These are phyloP conservation scores for Mycogona germanica DNA, from an alignment of 2,888 invertebrate genomes.

Conservation along the genomic window DNA sequence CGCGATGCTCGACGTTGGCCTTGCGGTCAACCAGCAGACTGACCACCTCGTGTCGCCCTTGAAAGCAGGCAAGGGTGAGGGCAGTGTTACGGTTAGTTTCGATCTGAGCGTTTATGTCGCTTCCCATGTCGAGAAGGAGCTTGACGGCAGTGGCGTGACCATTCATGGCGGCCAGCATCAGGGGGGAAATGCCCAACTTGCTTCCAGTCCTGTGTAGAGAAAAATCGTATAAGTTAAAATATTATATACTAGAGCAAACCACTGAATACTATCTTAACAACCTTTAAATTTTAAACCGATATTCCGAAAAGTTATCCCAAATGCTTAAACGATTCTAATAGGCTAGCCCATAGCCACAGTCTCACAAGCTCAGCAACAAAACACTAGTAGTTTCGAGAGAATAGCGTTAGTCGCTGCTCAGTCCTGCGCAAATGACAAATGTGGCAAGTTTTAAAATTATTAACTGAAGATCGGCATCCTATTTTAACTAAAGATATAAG, in stretches of 20 bases:
- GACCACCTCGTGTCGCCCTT: conserved; percentile 97
- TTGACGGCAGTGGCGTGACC: conserved; percentile 92
- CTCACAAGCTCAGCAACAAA: too few relatives aligned
- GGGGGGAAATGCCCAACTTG: conserved; percentile 93
- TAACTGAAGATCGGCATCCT: too few relatives aligned
- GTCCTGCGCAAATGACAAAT: too few relatives aligned
- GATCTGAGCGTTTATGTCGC: conserved; percentile 94
- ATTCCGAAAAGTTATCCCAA: too few relatives aligned
- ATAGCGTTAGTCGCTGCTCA: too few relatives aligned
- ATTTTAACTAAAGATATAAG: too few relatives aligned
- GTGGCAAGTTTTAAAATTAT: too few relatives aligned
- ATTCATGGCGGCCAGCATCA: conserved; percentile 99
- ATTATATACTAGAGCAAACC: conserved; percentile 11
- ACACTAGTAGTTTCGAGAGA: too few relatives aligned
- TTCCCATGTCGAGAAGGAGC: conserved; percentile 89
- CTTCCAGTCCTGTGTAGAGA: conserved; percentile 60
- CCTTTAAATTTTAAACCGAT: conserved; percentile 17
- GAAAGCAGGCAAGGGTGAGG: conserved; percentile 95
- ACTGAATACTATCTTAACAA: conserved; percentile 28
- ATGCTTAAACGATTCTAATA: too few relatives aligned
- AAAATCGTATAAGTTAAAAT: neutral
- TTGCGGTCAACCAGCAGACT: conserved; percentile 88
- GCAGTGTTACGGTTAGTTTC: conserved; percentile 99
- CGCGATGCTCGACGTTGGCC: conserved; percentile 97
- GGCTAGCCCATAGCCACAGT: too few relatives aligned